Evolutionary conservation across 2,797 vertebrate genomes (phyloP).

Genomic region (Micropoecilia bifurca): DNA sequence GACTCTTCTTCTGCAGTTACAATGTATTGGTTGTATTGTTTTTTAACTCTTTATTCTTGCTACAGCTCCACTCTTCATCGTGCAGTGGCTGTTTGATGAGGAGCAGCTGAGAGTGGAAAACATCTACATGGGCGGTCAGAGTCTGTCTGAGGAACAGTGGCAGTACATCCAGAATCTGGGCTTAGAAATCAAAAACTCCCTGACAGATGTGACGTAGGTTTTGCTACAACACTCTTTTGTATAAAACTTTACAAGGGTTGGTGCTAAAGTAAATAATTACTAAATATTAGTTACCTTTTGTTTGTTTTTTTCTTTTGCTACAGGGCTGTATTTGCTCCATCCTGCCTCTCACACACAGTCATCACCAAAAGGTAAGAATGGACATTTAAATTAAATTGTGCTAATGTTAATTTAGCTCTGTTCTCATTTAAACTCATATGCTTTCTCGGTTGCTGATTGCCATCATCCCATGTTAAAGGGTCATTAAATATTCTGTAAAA

Average conservation of each 20-base stretch:
- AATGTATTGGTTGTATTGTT: not conserved
- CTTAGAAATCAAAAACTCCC: conserved; percentile 83
- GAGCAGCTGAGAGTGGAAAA: conserved; percentile 87
- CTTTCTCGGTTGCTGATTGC: not conserved
- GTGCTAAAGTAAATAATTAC: not conserved
- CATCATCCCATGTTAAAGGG: not conserved
- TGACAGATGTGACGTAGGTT: conserved; percentile 85
- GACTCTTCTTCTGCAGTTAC: not conserved
- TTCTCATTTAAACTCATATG: not conserved
- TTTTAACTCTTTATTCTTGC: conserved; percentile 19
- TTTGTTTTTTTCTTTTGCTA: conserved; percentile 40
- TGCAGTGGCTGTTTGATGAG: conserved; percentile 89
- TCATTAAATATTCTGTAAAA: not conserved
- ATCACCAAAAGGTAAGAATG: conserved; percentile 86
- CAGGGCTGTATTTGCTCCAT: conserved; percentile 87
- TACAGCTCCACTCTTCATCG: conserved; percentile 85
- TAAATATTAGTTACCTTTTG: not conserved
- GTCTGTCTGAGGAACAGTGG: conserved; percentile 84
- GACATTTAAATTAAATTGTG: conserved; percentile 18
- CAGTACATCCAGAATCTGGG: conserved; percentile 87
- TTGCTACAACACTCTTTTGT: not conserved
- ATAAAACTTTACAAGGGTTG: not conserved
- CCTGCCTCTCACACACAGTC: conserved; percentile 87
- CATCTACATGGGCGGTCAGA: conserved; percentile 83
- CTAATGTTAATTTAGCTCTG: not conserved